These are phyloP conservation scores for Drosophila malerkotliana DNA, from an alignment of 1,140 invertebrate species.

Conservation along the genomic window DNA sequence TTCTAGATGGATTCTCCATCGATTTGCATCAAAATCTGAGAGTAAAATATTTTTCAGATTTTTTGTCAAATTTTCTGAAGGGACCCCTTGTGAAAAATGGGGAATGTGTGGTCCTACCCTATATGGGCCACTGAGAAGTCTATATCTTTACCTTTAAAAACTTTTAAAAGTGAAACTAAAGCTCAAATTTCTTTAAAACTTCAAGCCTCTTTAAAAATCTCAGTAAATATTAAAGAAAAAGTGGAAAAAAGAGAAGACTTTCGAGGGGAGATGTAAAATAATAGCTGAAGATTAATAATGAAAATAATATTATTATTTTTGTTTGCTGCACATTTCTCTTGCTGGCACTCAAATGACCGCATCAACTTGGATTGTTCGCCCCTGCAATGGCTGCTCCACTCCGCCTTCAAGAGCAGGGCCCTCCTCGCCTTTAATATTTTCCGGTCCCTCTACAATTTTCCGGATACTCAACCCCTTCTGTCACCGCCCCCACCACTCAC, in stretches of 20 bases:
- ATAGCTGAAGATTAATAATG: slow-evolving; percentile 40
- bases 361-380: slow-evolving; percentile 31
- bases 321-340: slow-evolving; percentile 46
- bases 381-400: slow-evolving; percentile 13
- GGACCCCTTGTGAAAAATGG: no score
- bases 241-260: background rate
- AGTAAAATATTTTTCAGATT: no score
- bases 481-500: background rate
- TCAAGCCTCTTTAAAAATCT: background rate
- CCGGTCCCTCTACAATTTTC: slow-evolving; percentile 8
- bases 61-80: no score
- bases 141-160: background rate
- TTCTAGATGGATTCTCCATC: no score
- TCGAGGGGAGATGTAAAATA: slow-evolving; percentile 15
- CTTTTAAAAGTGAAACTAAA: background rate
- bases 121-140: no score
- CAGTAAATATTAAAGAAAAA: background rate
- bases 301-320: slow-evolving; percentile 41
- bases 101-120: no score
- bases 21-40: no score
- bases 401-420: background rate
- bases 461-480: background rate
- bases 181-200: background rate
- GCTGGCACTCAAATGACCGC: slow-evolving; percentile 49
- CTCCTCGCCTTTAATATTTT: no score